These are phyloP conservation scores for Formica selysi DNA, from an alignment of 1,140 invertebrate genomes.

Conservation along the genomic window DNA sequence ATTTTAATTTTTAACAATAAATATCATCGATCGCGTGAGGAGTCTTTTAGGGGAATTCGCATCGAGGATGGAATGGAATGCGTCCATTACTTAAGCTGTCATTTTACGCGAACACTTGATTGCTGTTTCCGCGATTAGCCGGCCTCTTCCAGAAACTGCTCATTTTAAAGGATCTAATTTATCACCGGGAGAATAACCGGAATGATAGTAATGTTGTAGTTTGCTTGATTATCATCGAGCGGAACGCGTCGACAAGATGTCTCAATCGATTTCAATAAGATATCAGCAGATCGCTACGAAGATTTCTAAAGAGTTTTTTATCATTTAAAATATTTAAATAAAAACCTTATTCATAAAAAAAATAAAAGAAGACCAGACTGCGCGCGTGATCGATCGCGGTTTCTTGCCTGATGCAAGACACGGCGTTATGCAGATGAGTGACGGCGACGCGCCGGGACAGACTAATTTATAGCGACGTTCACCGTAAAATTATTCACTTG, in stretches of 20 bases:
- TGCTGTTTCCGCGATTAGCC: constrained; percentile 40
- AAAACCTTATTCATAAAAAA: not conserved
- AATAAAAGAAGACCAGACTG: not conserved
- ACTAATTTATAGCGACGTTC: constrained; percentile 76
- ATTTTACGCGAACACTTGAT: constrained; percentile 25
- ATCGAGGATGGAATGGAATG: constrained; percentile 5
- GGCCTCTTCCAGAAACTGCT: constrained; percentile 21
- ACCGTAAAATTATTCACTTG: constrained; percentile 77
- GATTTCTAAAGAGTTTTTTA: not conserved
- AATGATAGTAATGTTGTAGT: not conserved
- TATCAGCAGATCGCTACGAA: not conserved
- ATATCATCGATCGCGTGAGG: too few relatives aligned
- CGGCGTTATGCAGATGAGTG: constrained; percentile 75
- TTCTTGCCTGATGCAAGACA: constrained; percentile 66
- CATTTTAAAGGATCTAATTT: not conserved
- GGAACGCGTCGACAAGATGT: not conserved
- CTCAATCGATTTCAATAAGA: not conserved
- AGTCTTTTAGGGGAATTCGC: not conserved
- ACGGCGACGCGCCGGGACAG: constrained; percentile 47
- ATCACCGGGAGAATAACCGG: not conserved
- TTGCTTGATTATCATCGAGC: not conserved
- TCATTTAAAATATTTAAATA: not conserved
- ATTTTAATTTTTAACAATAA: not conserved
- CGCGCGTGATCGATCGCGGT: constrained; percentile 40
- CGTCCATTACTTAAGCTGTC: constrained; percentile 44